Evolutionary conservation across 2,797 vertebrate species (phyloP), one percentile per base, ranked within the genome.

Genomic region (Rhodeus uyekii): DNA sequence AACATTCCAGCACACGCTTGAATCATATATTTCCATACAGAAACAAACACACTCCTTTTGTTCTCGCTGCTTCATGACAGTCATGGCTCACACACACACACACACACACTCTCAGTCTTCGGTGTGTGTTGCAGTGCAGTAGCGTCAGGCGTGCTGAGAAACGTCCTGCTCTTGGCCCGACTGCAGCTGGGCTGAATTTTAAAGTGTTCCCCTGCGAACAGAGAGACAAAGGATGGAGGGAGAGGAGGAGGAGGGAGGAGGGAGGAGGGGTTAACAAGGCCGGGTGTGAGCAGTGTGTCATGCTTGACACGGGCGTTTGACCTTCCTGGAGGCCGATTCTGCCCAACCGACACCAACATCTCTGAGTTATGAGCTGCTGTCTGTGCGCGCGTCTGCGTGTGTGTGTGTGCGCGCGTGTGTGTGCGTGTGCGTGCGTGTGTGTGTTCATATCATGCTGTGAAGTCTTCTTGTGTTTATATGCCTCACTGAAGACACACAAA

Each of bases 291-390:
- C 83, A 58, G 77, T 94, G 92, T 93, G 92, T 95, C 91, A 92
- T 89, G 88, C 89, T 88, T 92, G 92, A 93, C 92, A 93, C 89
- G 87, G 91, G 89, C 90, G 90, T 90, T 93, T 94, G 94, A 94
- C 93, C 93, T 94, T 93, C 91, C 90, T 92, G 87, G 87, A 89
- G 87, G 85, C 87, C 58, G 24, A 19, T 55, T 82, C 71, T 78
- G 12, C 58, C 75, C 82, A 65, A 55, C 58, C 55, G 24, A 71
- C 69, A 75, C 50, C 44, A 69, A 42, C 60, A 19, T 65, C 36
- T 46, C 29, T 81, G 85, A 87, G 55, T 84, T 86, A 86, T 84
- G 74, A 75, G 18, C 38, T 58, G 24, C 19, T 73, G 34, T 46
- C 36, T 74, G 58, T 50, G 22, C 75, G 67, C 61, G 60, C 38